phyloP scores from a whole-genome alignment of 1,140 invertebrate genomes.

The Neotoxoptera formosana region DNA sequence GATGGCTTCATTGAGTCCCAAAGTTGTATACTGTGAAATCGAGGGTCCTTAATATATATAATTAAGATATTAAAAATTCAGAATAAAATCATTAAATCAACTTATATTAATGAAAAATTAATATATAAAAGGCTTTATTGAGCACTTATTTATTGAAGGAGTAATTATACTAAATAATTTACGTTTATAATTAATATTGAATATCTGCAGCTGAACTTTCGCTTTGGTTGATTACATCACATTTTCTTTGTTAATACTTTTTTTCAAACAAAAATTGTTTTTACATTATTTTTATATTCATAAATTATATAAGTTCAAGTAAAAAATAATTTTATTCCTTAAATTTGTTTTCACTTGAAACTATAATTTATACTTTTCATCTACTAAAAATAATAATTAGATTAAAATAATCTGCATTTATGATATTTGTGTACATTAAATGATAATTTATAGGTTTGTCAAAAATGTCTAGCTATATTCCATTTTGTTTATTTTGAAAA shows the following conservation, averaged over 20 bases:
- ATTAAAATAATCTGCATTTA: background rate
- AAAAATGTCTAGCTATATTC: background rate
- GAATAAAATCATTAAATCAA: background rate
- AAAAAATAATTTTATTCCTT: background rate
- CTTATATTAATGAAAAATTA: background rate
- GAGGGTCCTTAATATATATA: too few relatives aligned
- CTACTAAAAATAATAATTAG: background rate
- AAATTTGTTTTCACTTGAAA: background rate
- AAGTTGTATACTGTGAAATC: background rate
- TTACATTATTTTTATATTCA: background rate
- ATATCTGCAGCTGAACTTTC: too few relatives aligned
- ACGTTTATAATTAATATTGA: too few relatives aligned
- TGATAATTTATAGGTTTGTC: background rate
- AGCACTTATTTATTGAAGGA: background rate
- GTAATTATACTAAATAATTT: too few relatives aligned
- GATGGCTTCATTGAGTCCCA: background rate
- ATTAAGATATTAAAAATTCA: background rate
- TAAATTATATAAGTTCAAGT: background rate
- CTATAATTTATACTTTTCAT: background rate
- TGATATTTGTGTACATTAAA: background rate
- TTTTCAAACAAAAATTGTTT: too few relatives aligned
- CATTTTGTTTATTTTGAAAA: background rate
- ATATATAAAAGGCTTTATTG: background rate
- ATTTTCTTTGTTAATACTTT: background rate
- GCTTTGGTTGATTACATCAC: too few relatives aligned